These are phyloP conservation scores for Drosophila diplacantha DNA, from an alignment of 2,888 invertebrate genomes.

Conservation along the genomic window DNA sequence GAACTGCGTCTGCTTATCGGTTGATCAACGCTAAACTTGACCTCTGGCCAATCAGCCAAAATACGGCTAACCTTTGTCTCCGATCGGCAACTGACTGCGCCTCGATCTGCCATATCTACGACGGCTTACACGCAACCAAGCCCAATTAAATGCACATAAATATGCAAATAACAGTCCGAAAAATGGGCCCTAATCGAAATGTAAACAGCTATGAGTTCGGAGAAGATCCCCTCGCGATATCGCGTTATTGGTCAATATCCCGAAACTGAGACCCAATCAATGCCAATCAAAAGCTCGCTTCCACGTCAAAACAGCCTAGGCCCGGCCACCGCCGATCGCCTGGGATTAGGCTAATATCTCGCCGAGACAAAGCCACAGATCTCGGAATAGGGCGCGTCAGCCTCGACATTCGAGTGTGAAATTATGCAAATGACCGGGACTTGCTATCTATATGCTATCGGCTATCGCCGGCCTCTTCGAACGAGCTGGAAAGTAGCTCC, in stretches of 20 bases:
- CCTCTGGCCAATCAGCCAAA: slow-evolving; percentile 57
- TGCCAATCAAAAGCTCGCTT: slow-evolving; percentile 64
- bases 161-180: slow-evolving; percentile 55
- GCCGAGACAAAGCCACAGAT: slow-evolving; percentile 24
- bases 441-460: slow-evolving; percentile 38
- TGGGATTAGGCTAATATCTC: slow-evolving; percentile 37
- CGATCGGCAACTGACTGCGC: neutral
- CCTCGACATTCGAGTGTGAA: slow-evolving; percentile 62
- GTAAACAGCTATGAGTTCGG: slow-evolving; percentile 63
- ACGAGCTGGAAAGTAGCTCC: slow-evolving; percentile 18
- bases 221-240: slow-evolving; percentile 42
- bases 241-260: slow-evolving; percentile 36
- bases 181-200: slow-evolving; percentile 67
- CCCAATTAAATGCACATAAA: slow-evolving; percentile 71
- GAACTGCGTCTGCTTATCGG: slow-evolving; percentile 55
- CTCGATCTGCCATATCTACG: slow-evolving; percentile 29
- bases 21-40: slow-evolving; percentile 47
- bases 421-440: slow-evolving; percentile 62
- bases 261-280: slow-evolving; percentile 38
- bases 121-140: slow-evolving; percentile 46
- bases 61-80: slow-evolving; percentile 15
- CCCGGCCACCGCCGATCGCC: slow-evolving; percentile 6
- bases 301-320: slow-evolving; percentile 63
- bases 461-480: slow-evolving; percentile 13
- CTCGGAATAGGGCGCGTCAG: slow-evolving; percentile 35